phyloP scores from a whole-genome alignment of 2,797 vertebrate genomes.

The Lycodopsis pacificus region DNA sequence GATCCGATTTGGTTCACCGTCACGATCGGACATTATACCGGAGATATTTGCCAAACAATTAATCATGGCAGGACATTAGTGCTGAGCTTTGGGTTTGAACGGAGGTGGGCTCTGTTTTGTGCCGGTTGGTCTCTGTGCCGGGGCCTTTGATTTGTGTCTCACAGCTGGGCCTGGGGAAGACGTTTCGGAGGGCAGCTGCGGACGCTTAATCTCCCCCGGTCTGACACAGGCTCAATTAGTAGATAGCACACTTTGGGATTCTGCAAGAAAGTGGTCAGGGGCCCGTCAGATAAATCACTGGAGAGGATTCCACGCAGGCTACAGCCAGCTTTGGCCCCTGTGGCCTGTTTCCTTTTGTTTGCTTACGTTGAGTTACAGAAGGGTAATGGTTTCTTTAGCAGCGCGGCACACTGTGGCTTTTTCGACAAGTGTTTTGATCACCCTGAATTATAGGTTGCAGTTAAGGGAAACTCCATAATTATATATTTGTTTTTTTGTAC shows the following conservation, averaged over 20 bases:
- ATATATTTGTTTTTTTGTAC: slow-evolving; percentile 44
- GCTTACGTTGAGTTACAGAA: slow-evolving; percentile 64
- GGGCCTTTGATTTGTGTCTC: slow-evolving; percentile 82
- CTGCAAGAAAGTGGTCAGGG: slow-evolving; percentile 85
- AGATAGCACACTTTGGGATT: slow-evolving; percentile 85
- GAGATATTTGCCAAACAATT: slow-evolving; percentile 52
- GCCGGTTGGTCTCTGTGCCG: slow-evolving; percentile 62
- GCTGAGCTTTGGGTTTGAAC: slow-evolving; percentile 50
- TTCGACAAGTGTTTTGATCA: slow-evolving; percentile 44
- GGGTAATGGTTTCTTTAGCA: slow-evolving; percentile 55
- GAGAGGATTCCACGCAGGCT: slow-evolving; percentile 76
- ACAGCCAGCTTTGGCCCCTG: slow-evolving; percentile 55
- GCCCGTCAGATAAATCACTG: slow-evolving; percentile 84
- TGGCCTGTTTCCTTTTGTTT: slow-evolving; percentile 75
- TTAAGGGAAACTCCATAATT: slow-evolving; percentile 44
- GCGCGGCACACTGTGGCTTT: slow-evolving; percentile 19
- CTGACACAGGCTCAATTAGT: slow-evolving; percentile 87
- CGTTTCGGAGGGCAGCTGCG: slow-evolving; percentile 84
- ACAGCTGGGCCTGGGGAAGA: slow-evolving; percentile 79
- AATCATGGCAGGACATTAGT: slow-evolving; percentile 38
- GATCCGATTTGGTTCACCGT: background rate
- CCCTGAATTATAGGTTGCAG: slow-evolving; percentile 42
- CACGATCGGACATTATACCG: background rate
- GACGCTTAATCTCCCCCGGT: slow-evolving; percentile 84
- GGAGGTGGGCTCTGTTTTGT: slow-evolving; percentile 55